phyloP scores from a whole-genome alignment of 2,888 invertebrate species.

The Dromius quadrimaculatus region DNA sequence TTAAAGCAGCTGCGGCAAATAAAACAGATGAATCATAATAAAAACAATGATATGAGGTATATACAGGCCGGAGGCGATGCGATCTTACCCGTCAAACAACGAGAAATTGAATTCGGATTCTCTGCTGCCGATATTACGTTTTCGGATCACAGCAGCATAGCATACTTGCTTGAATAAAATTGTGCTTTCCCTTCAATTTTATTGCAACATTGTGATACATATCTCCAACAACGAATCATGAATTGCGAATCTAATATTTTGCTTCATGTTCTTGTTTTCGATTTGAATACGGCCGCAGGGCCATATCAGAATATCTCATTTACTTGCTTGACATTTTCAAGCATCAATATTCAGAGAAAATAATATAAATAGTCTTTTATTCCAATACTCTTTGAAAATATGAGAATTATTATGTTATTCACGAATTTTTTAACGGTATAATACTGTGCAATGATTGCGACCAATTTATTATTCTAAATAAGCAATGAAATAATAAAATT shows the following conservation, averaged over 20 bases:
- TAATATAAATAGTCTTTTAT: too few relatives aligned
- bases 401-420: too few relatives aligned
- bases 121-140: slow-evolving; percentile 33
- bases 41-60: slow-evolving; percentile 48
- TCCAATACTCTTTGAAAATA: too few relatives aligned
- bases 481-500: too few relatives aligned
- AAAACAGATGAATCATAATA: slow-evolving; percentile 47
- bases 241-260: background rate
- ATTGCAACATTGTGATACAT: slow-evolving; percentile 36
- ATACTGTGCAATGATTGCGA: too few relatives aligned
- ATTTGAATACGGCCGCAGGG: too few relatives aligned
- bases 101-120: slow-evolving; percentile 36
- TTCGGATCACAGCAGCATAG: slow-evolving; percentile 3
- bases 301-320: too few relatives aligned
- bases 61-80: slow-evolving; percentile 9
- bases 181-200: slow-evolving; percentile 22
- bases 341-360: too few relatives aligned
- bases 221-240: background rate
- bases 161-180: slow-evolving; percentile 10
- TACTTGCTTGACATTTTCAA: too few relatives aligned
- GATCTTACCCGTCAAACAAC: slow-evolving; percentile 38
- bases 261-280: background rate
- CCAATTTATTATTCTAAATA: too few relatives aligned
- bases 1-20: slow-evolving; percentile 26
- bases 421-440: too few relatives aligned